These are phyloP conservation scores for Gallinago nigripennis DNA, from an alignment of 2,797 vertebrate species.

Conservation along the genomic window DNA sequence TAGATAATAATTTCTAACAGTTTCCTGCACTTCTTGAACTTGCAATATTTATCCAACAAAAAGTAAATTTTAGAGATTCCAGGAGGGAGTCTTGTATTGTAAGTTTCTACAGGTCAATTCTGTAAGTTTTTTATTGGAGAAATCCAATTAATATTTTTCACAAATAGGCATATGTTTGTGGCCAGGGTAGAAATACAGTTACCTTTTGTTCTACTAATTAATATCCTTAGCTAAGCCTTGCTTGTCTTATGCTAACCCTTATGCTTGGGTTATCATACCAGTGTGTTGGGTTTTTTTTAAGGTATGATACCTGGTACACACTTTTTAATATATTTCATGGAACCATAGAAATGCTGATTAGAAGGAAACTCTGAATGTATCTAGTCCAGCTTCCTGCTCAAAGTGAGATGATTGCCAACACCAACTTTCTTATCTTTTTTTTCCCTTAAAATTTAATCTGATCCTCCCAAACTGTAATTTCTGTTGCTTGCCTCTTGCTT, in stretches of 20 bases:
- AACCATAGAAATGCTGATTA: not conserved
- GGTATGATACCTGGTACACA: not conserved
- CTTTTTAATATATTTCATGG: not conserved
- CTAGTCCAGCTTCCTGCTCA: not conserved
- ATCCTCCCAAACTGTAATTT: not conserved
- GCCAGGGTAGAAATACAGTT: not conserved
- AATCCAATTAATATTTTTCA: not conserved
- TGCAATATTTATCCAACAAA: not conserved
- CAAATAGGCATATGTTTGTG: not conserved
- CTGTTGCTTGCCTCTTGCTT: not conserved
- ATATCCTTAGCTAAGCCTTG: not conserved
- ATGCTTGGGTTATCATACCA: not conserved
- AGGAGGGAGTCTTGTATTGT: rapidly evolving
- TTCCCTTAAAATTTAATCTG: not conserved
- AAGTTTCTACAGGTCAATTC: not conserved
- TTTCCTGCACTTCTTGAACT: not conserved
- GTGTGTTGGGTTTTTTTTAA: not conserved
- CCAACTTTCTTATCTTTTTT: not conserved
- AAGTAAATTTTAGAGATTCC: not conserved
- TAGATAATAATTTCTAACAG: not conserved
- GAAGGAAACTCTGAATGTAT: not conserved
- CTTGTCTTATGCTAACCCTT: not conserved
- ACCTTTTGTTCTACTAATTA: not conserved
- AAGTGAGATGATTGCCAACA: not conserved
- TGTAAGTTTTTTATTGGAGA: not conserved